Evolutionary conservation across 2,113 vertebrate genomes (phyloP).

Genomic region (Lampris incognitus): DNA sequence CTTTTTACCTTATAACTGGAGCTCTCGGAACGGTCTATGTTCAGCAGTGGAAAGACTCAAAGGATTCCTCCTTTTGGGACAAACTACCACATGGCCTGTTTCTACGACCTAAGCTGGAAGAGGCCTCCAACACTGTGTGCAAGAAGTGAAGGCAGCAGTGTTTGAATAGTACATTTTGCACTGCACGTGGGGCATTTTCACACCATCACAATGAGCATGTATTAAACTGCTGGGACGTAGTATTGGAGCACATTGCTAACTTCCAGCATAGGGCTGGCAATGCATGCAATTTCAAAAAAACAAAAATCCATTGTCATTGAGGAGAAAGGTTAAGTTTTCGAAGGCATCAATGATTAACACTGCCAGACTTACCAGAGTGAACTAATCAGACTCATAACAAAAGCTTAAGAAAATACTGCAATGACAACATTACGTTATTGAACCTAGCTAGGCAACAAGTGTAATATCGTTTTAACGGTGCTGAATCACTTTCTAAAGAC

Average conservation of each 20-base stretch:
- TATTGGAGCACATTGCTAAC: constrained; percentile 57
- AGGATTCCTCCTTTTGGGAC: constrained; percentile 97
- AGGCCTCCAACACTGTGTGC: constrained; percentile 99
- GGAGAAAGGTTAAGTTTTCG: constrained; percentile 19
- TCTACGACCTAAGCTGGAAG: constrained; percentile 98
- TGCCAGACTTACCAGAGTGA: constrained; percentile 70
- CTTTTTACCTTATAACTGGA: constrained; percentile 96
- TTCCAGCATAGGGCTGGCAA: constrained; percentile 61
- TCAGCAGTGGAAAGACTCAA: constrained; percentile 98
- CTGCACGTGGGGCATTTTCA: constrained; percentile 77
- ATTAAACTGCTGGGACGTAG: constrained; percentile 50
- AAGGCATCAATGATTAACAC: constrained; percentile 52
- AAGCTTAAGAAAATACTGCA: constrained; percentile 51
- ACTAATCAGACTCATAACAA: constrained; percentile 39
- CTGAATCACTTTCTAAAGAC: not conserved
- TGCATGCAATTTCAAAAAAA: constrained; percentile 74
- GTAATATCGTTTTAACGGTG: not conserved
- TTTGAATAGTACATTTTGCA: constrained; percentile 79
- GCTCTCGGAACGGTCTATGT: constrained; percentile 97
- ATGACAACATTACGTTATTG: constrained; percentile 54
- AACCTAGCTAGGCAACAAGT: constrained; percentile 50
- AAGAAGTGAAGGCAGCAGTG: constrained; percentile 98
- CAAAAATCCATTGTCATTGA: constrained; percentile 33
- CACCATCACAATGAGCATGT: constrained; percentile 70
- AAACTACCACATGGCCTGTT: constrained; percentile 99